These are phyloP conservation scores for Zoanthus solanderi DNA, from an alignment of 92 coral and sea anemone genomes.

Conservation along the genomic window DNA sequence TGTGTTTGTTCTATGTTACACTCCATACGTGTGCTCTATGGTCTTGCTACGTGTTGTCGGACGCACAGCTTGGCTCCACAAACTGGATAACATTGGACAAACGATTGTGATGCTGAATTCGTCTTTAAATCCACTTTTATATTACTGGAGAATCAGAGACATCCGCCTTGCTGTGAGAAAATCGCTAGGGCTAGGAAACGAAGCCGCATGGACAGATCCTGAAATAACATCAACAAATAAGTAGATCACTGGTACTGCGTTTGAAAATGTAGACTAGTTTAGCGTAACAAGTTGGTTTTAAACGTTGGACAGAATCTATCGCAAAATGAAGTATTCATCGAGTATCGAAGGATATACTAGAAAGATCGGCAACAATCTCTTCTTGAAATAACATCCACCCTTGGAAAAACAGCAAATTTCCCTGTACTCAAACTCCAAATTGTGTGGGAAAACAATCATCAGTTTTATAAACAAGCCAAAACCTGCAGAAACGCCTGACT, in stretches of 20 bases:
- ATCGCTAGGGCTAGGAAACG: not conserved
- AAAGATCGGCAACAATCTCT: too few relatives aligned
- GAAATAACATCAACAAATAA: conserved; percentile 7
- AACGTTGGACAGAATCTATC: too few relatives aligned
- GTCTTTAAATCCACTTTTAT: conserved; percentile 36
- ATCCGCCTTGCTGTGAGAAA: conserved; percentile 43
- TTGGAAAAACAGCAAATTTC: too few relatives aligned
- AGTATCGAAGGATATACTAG: too few relatives aligned
- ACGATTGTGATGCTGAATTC: conserved; percentile 44
- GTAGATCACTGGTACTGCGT: not conserved
- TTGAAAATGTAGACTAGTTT: not conserved
- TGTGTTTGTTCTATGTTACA: conserved; percentile 36
- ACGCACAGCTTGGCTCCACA: conserved; percentile 19
- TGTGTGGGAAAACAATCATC: too few relatives aligned
- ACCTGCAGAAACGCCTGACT: too few relatives aligned
- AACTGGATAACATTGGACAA: conserved; percentile 31
- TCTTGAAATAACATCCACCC: too few relatives aligned
- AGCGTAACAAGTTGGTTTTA: too few relatives aligned
- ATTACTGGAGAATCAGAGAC: conserved; percentile 38
- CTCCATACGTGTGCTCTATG: conserved; percentile 28
- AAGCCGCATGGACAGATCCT: not conserved
- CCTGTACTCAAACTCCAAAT: too few relatives aligned
- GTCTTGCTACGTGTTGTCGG: conserved; percentile 22
- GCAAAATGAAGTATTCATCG: too few relatives aligned
- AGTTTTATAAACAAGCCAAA: too few relatives aligned